Evolutionary conservation across 2,888 invertebrate species (phyloP), one percentile per base, ranked within the genome.

Genomic region (Monopis laevigella): DNA sequence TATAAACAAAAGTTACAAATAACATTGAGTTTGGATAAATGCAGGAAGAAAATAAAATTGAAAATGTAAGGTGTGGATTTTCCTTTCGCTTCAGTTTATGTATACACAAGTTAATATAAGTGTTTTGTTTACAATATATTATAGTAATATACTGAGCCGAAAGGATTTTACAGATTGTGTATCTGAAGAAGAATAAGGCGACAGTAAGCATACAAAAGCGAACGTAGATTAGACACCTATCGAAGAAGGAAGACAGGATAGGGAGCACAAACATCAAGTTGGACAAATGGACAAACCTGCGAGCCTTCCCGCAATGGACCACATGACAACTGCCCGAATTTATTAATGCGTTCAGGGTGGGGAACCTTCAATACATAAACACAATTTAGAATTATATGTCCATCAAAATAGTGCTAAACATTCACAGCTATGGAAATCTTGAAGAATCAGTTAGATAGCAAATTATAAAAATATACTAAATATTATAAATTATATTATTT

Each of bases 281-380:
- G 72, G 74, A 74, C 59, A 57, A 59, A 65, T 65, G 77, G 80
- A 82, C 84, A 78, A 83, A 84, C 84, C 84, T 84, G 83, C 58
- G 84, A 84, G 78, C 82, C 84, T 75, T 86, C 86, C 82, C 84
- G 85, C 83, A 84, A 84, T 68, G 77, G 77, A 82, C 85, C 84
- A 84, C 84, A 84, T 82, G 83, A 81, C 80, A 86, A 84, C 84
- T 85, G 86, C 81, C 82, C 78, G 66, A 77, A 80, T 81, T 82
- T 82, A 81, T 74, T 80, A 61, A 81, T 73, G 77, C 82, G 78
- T 78, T 82, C 82, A 72, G 83, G 84, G 75, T 84, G 84, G 73
- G 84, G 83, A 73, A 85, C 85, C 85, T 85, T 85, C 71, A 83
- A 84, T 83, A 84, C 83, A 84, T 73, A 83, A 82, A 71, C 73